Evolutionary conservation across 2,888 invertebrate genomes (phyloP).

Genomic region (Meghimatium bilineatum): DNA sequence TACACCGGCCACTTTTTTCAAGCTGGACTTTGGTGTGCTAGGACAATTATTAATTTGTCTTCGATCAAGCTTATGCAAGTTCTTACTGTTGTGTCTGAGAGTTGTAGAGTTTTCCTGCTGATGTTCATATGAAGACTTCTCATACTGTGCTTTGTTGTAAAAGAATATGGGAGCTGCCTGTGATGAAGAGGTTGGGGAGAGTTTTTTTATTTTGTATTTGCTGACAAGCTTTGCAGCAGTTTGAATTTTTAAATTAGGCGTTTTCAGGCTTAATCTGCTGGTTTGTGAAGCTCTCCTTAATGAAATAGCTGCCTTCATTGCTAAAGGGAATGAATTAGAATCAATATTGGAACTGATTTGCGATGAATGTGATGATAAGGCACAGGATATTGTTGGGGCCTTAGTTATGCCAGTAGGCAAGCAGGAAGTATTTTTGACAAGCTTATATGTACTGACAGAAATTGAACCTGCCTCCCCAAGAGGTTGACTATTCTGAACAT

Average conservation of each 20-base stretch:
- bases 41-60: not conserved
- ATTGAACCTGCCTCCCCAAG: not conserved
- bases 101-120: not conserved
- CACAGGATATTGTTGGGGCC: not conserved
- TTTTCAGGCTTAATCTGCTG: constrained; percentile 7
- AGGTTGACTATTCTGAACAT: not conserved
- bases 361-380: not conserved
- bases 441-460: constrained; percentile 17
- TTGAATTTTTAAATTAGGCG: constrained; percentile 37
- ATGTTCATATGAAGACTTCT: not conserved
- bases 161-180: constrained; percentile 8
- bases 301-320: not conserved
- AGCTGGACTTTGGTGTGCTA: not conserved
- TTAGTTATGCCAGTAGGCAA: not conserved
- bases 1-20: not conserved
- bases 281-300: not conserved
- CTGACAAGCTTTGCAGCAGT: constrained; percentile 53
- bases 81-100: not conserved
- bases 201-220: constrained; percentile 54
- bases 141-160: not conserved
- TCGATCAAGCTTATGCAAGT: constrained; percentile 20
- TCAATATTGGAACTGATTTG: not conserved
- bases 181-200: constrained; percentile 39
- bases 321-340: not conserved
- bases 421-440: constrained; percentile 1